Base-by-base conservation (phyloP, 2,888 invertebrate genomes). In the Zelleria hepariella region DNA sequence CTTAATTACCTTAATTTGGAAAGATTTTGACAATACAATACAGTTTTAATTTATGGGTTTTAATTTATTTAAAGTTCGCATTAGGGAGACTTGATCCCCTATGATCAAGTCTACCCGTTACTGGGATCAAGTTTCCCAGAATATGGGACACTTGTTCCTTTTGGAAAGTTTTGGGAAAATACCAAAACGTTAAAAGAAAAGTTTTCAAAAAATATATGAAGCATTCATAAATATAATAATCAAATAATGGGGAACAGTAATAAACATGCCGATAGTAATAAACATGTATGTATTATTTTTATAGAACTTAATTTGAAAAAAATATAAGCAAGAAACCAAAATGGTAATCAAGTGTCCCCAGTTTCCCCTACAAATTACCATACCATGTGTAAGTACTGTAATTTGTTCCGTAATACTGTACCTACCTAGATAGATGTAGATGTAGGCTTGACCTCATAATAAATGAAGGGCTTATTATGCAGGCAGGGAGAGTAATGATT, bases 71-170 rank as follows among this genome's bases (percentile, higher is more conserved):
- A 7, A 24, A 20, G 15, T 23, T 53, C 23, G 53, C n/a, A 53
- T 53, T 53, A 20, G 53, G 24, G 53, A 53, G 23, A 53, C 53
- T 53, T 53, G 53, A 21, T 53, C 53, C 53, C 53, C 53, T 21
- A 15, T 21, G 53, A 53, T 53, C 53, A 53, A 53, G 53, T 53
- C 23, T 53, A 21, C 53, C 53, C 21, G 7, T 24, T 21, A 21
- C 21, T 15, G 24, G 53, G 53, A 53, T 53, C 53, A 53, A 53
- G 23, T 53, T 23, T 53, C 53, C 53, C 53, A 24, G n/a, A 53
- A 21, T 53, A 24, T 24, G 53, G 53, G 53, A 53, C 53, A 53
- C 23, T 53, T 53, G 53, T 15, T 53, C 25, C 53, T 53, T 53
- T 53, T 24, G 21, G 21, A 23, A n/a, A n/a, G 15, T 21, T 53